A percentile compares a stretch with the other conserved stretches of the same genome.
Evolutionary conservation across 2,888 invertebrate genomes (phyloP).

Genomic region (Neelides folsomi): DNA sequence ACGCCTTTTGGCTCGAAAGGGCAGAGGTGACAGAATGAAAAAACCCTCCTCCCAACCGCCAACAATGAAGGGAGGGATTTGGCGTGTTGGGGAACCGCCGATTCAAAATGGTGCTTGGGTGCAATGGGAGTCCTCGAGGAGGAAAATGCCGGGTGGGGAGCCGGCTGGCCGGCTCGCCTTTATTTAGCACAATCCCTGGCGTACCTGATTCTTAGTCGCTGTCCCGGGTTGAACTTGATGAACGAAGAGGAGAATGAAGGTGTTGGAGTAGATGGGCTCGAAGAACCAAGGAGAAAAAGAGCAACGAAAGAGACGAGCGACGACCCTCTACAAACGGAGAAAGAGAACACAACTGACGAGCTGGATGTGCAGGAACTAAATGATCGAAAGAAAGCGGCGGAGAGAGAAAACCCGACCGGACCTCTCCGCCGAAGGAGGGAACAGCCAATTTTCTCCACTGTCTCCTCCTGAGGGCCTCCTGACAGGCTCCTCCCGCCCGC

Average conservation of each 20-base stretch:
- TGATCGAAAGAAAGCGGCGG: slow-evolving; percentile 39
- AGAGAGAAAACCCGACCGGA: slow-evolving; percentile 34
- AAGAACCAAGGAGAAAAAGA: slow-evolving; percentile 40
- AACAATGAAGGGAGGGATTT: too few relatives aligned
- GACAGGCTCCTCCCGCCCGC: background rate
- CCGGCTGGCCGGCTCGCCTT: too few relatives aligned
- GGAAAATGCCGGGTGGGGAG: too few relatives aligned
- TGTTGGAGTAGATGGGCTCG: background rate
- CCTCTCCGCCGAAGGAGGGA: background rate
- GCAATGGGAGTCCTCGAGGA: too few relatives aligned
- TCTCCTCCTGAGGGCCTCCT: background rate
- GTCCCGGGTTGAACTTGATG: too few relatives aligned
- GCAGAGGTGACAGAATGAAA: background rate
- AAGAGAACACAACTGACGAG: slow-evolving; percentile 47
- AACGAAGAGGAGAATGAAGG: background rate
- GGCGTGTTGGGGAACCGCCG: too few relatives aligned
- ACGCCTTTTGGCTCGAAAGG: background rate
- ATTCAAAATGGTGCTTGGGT: too few relatives aligned
- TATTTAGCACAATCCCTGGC: too few relatives aligned
- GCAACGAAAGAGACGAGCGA: slow-evolving; percentile 38
- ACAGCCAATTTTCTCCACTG: slow-evolving; percentile 7
- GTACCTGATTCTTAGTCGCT: slow-evolving; percentile 4
- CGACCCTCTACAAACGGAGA: slow-evolving; percentile 44
- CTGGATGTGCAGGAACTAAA: slow-evolving; percentile 51
- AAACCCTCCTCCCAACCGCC: too few relatives aligned